Evolutionary conservation across 2,888 invertebrate genomes (phyloP), one percentile per base, ranked within the genome.

Genomic region (Octonoba sinensis): DNA sequence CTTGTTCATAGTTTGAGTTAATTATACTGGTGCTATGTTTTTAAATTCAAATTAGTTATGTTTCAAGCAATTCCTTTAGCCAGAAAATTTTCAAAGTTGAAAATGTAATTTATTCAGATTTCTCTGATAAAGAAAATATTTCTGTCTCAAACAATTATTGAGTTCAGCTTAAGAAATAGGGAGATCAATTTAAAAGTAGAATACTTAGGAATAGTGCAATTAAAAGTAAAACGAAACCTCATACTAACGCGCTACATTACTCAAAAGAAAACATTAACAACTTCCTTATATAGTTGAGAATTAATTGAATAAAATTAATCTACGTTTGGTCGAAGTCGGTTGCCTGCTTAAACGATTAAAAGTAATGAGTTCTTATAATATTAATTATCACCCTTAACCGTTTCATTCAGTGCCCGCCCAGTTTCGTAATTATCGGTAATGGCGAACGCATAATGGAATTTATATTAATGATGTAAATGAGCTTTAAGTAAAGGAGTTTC

Each of bases 361-460:
- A 66, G 47, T 74, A 74, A 74, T 70, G 70, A 60, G 36, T 56
- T 36, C 56, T 54, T 46, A 20, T 59, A 51, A 57, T 77, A 77
- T 77, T 77, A 77, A 77, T 77, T 77, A 77, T 64, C 77, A 77
- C 77, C 77, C 65, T 20, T 54, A 56, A 70, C 44, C 22, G 22
- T 57, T 46, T 15, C 65, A 60, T 71, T 15, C 20, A 47, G 64
- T 16, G 27, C 56, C 54, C 77, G 77, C 77, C 77, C 71, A 57
- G 0, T 49, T 71, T 57, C 22, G 56, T 70, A 77, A 77, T 77
- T 56, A 71, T 51, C 47, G 44, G 49, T 20, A 60, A 75, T 59
- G 24, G 15, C 49, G 65, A 11, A 36, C 36, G 36, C 36, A 11
- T 36, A 36, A 36, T 36, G 36, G 36, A 36, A 36, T 36, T 36